A percentile compares a stretch with the other conserved stretches of the same genome.
phyloP scores from a whole-genome alignment of 2,797 vertebrate species.

The Siniperca scherzeri region DNA sequence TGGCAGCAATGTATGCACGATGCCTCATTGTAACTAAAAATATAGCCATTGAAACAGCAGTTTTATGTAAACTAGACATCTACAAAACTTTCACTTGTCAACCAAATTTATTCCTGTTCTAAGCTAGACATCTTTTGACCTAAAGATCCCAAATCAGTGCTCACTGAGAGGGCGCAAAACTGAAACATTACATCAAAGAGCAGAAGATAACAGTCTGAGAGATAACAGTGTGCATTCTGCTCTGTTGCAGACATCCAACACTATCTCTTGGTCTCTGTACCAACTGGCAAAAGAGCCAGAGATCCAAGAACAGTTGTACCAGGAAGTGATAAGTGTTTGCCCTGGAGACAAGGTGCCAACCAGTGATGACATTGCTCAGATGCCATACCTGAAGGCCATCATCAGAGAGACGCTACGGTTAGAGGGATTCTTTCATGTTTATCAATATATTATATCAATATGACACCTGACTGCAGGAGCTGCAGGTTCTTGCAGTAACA shows the following conservation, averaged over 20 bases:
- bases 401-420: conserved; percentile 87
- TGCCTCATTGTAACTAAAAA: not conserved
- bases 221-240: not conserved
- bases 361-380: conserved; percentile 78
- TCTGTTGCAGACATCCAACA: conserved; percentile 86
- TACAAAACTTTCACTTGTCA: not conserved
- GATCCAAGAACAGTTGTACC: conserved; percentile 82
- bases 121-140: not conserved
- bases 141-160: not conserved
- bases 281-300: conserved; percentile 80
- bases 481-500: not conserved
- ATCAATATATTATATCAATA: not conserved
- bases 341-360: conserved; percentile 79
- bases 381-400: conserved; percentile 86
- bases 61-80: not conserved
- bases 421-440: not conserved
- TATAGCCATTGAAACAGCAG: not conserved
- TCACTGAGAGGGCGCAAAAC: not conserved
- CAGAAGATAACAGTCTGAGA: not conserved
- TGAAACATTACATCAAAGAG: not conserved
- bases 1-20: not conserved
- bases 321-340: conserved; percentile 81
- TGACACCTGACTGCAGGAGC: not conserved
- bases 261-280: conserved; percentile 86
- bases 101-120: too few relatives aligned